These are phyloP conservation scores for Maniola hyperantus DNA, from an alignment of 2,888 invertebrate genomes.

Conservation along the genomic window DNA sequence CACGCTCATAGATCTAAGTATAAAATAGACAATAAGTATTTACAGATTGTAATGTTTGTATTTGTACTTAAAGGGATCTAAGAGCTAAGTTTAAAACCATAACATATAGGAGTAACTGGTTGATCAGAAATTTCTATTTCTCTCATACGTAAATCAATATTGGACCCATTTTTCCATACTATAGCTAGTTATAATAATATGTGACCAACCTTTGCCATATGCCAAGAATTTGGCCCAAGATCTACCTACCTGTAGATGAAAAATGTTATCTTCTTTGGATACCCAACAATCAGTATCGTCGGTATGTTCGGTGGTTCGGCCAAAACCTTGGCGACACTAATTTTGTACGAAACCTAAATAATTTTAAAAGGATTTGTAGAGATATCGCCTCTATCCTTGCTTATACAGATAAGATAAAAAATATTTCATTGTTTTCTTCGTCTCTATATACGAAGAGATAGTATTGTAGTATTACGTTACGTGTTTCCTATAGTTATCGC, in stretches of 20 bases:
- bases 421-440: background rate
- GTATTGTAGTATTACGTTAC: background rate
- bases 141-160: background rate
- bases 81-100: background rate
- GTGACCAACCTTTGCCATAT: background rate
- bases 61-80: background rate
- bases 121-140: background rate
- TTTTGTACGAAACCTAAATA: background rate
- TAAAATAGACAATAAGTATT: background rate
- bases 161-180: background rate
- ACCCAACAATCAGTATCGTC: background rate
- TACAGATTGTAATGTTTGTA: background rate
- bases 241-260: background rate
- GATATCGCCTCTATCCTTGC: background rate
- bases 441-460: no score
- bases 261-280: constrained; percentile 1
- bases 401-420: background rate
- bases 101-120: background rate
- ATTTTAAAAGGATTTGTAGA: background rate
- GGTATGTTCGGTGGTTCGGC: background rate
- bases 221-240: background rate
- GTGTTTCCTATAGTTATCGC: constrained; percentile 1
- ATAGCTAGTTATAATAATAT: background rate
- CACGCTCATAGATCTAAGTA: background rate
- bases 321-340: background rate